Evolutionary conservation across 2,888 invertebrate species (phyloP).

Genomic region (Yponomeuta malinellus): DNA sequence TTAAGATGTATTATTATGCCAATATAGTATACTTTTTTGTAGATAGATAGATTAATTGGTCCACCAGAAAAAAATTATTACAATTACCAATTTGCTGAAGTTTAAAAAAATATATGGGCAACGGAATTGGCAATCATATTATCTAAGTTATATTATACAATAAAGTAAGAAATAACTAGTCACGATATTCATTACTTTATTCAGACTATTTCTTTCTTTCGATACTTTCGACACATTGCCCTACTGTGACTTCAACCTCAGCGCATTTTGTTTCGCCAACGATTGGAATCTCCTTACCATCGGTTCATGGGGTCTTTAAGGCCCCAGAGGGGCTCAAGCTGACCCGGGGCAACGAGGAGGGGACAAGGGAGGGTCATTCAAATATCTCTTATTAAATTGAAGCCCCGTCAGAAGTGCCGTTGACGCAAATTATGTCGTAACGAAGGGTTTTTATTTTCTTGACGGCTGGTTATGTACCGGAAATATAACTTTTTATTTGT

Average conservation of each 20-base stretch:
- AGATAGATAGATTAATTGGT: no score
- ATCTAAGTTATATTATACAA: no score
- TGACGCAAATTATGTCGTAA: constrained; percentile 7
- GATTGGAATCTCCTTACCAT: constrained; percentile 27
- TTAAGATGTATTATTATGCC: no score
- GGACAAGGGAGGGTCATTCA: constrained; percentile 40
- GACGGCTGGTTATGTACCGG: not conserved
- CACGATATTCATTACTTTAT: no score
- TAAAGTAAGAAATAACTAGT: no score
- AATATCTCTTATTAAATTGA: constrained; percentile 60
- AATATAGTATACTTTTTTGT: no score
- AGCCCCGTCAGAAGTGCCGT: constrained; percentile 42
- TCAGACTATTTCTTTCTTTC: no score
- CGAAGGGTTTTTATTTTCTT: not conserved
- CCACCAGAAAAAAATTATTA: no score
- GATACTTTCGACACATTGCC: not conserved
- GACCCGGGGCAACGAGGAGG: not conserved
- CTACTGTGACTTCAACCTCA: constrained; percentile 19
- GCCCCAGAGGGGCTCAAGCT: not conserved
- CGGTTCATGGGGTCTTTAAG: constrained; percentile 15
- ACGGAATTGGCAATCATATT: no score
- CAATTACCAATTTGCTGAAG: no score
- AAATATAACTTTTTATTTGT: not conserved
- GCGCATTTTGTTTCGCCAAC: constrained; percentile 22
- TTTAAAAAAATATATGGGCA: no score